Evolutionary conservation across 2,888 invertebrate species (phyloP).

Genomic region (Macaria notata): DNA sequence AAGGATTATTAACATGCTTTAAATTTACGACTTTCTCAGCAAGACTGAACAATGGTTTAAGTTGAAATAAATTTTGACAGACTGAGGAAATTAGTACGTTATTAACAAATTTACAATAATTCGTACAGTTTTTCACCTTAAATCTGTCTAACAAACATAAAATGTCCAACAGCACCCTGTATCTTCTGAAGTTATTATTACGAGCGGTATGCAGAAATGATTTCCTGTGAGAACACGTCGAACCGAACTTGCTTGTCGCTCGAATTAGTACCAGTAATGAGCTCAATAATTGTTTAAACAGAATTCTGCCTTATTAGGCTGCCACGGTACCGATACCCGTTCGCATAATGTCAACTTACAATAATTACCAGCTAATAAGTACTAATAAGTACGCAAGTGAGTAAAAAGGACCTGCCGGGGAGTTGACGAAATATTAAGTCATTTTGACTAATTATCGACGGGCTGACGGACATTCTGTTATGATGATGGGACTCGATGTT

Average conservation of each 20-base stretch:
- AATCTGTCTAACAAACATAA: too few relatives aligned
- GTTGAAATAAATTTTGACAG: too few relatives aligned
- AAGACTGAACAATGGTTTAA: too few relatives aligned
- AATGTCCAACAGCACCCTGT: too few relatives aligned
- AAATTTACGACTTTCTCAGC: too few relatives aligned
- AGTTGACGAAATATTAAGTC: conserved; percentile 31
- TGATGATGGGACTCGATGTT: conserved; percentile 5
- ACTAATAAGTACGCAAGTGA: conserved; percentile 33
- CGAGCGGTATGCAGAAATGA: conserved; percentile 63
- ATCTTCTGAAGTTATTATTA: conserved; percentile 25
- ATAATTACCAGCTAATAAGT: conserved; percentile 43
- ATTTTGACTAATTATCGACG: conserved; percentile 21
- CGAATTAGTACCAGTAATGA: conserved; percentile 65
- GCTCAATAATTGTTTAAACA: conserved; percentile 63
- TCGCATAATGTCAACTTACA: conserved; percentile 44
- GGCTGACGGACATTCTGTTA: conserved; percentile 18
- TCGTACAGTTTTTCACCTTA: too few relatives aligned
- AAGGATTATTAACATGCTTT: too few relatives aligned
- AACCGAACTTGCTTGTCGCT: conserved; percentile 67
- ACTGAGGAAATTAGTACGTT: too few relatives aligned
- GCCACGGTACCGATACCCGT: conserved; percentile 34
- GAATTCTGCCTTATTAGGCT: conserved; percentile 56
- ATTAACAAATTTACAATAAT: too few relatives aligned
- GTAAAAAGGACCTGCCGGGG: conserved; percentile 20
- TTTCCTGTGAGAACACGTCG: conserved; percentile 45